These are phyloP conservation scores for Sinelater perroti DNA, from an alignment of 2,888 invertebrate species.

Conservation along the genomic window DNA sequence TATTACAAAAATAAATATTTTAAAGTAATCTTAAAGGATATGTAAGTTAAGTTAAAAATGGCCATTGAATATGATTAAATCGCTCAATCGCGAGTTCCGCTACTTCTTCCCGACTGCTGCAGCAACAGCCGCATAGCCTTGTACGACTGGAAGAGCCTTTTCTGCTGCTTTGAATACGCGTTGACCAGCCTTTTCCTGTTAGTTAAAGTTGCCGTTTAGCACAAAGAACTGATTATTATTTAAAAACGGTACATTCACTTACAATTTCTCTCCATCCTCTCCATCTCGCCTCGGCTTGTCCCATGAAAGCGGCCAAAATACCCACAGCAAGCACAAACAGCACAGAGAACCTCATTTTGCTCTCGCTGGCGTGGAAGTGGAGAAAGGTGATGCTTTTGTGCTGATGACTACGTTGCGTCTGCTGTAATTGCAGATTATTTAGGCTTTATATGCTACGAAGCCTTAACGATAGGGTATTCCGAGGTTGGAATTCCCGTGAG, in stretches of 20 bases:
- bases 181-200: slow-evolving; percentile 38
- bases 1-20: too few species aligned
- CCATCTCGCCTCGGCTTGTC: slow-evolving; percentile 45
- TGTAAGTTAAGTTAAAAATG: too few species aligned
- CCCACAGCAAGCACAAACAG: slow-evolving; percentile 40
- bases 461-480: too few species aligned
- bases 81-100: too few species aligned
- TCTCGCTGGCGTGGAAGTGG: too few species aligned
- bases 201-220: slow-evolving; percentile 13
- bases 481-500: too few species aligned
- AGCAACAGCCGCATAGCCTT: slow-evolving; percentile 37
- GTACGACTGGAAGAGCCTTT: slow-evolving; percentile 44
- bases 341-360: slow-evolving; percentile 41
- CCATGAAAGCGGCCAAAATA: slow-evolving; percentile 39
- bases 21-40: too few species aligned
- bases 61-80: too few species aligned
- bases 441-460: too few species aligned
- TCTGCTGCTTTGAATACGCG: slow-evolving; percentile 41
- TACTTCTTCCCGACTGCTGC: slow-evolving; percentile 8
- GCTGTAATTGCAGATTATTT: too few species aligned
- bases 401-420: too few species aligned
- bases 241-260: slow-evolving; percentile 29
- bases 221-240: background rate
- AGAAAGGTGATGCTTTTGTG: too few species aligned
- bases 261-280: slow-evolving; percentile 44